phyloP scores from a whole-genome alignment of 2,888 invertebrate genomes.

The Plutella xylostella region DNA sequence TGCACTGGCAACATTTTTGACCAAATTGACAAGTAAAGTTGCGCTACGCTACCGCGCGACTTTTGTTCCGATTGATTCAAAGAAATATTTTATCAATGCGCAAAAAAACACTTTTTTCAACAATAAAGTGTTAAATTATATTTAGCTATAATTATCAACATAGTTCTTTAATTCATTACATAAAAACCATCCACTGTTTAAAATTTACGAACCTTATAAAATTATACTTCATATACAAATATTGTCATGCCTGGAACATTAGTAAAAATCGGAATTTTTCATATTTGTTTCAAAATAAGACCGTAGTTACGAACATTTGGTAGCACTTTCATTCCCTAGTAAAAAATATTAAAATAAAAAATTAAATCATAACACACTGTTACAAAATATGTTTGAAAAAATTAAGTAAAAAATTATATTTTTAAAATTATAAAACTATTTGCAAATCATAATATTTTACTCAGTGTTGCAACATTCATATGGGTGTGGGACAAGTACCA shows the following conservation, averaged over 20 bases:
- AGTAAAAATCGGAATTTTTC: no score
- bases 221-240: no score
- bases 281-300: no score
- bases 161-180: background rate
- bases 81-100: background rate
- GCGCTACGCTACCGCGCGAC: conserved; percentile 6
- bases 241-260: no score
- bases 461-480: conserved; percentile 41
- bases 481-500: conserved; percentile 53
- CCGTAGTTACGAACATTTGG: no score
- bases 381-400: background rate
- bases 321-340: background rate
- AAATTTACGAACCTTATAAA: background rate
- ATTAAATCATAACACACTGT: background rate
- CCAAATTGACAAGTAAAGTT: conserved; percentile 19
- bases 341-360: background rate
- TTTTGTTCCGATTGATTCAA: conserved; percentile 4
- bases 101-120: background rate
- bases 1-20: conserved; percentile 45
- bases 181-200: background rate
- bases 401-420: background rate
- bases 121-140: background rate
- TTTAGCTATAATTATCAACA: background rate
- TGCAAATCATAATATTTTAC: conserved; percentile 1
- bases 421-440: background rate